phyloP scores from a whole-genome alignment of 1,140 invertebrate genomes.

The Leptestheria dahalacensis region DNA sequence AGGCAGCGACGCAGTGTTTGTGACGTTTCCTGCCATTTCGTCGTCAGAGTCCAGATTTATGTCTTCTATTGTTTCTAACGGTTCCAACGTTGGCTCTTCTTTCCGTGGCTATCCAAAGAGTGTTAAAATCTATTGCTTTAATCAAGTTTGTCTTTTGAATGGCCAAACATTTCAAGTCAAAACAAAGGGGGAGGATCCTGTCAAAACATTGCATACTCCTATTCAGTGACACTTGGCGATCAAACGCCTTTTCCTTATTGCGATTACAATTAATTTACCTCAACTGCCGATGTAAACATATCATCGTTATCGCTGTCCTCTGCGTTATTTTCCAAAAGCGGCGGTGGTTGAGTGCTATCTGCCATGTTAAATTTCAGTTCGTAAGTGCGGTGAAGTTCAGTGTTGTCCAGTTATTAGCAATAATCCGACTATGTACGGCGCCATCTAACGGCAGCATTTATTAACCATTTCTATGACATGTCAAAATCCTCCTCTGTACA shows the following conservation, averaged over 20 bases:
- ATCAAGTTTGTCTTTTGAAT: not conserved
- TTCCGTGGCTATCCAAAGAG: not conserved
- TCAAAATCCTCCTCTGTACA: too few relatives aligned
- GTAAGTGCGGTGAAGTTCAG: too few relatives aligned
- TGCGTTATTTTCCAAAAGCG: not conserved
- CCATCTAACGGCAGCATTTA: not conserved
- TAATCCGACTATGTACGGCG: not conserved
- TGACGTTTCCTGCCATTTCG: not conserved
- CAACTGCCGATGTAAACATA: conserved; percentile 13
- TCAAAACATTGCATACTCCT: not conserved
- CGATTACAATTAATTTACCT: conserved; percentile 3
- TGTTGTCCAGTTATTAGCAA: not conserved
- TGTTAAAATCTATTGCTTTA: not conserved
- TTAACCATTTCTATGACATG: too few relatives aligned
- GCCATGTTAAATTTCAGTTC: too few relatives aligned
- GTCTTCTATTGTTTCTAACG: conserved; percentile 5
- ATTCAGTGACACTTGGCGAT: not conserved
- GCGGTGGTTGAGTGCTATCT: not conserved
- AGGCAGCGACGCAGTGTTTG: not conserved
- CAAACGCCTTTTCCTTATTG: not conserved
- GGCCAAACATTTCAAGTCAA: not conserved
- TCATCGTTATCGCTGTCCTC: conserved; percentile 6
- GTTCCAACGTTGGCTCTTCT: not conserved
- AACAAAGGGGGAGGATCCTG: not conserved
- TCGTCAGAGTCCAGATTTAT: conserved; percentile 11